Conservation (phyloP, 2,888 invertebrate species). For the Melanargia galathea region DNA sequence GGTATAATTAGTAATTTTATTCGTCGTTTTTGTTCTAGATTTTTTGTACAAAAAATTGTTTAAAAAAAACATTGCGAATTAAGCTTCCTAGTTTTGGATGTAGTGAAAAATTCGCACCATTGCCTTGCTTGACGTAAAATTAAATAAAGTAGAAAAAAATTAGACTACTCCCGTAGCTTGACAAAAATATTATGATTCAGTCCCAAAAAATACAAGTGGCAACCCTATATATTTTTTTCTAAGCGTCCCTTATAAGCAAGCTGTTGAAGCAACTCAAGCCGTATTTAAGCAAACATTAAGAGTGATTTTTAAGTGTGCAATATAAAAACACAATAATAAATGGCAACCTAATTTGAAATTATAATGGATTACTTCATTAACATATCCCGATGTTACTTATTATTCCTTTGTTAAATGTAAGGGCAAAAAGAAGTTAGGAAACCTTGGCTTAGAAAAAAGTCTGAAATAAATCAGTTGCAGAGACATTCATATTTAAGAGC, state of each 20-base stretch:
- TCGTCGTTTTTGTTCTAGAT: too few species aligned
- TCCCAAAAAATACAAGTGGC: neutral
- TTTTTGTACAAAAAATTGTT: too few species aligned
- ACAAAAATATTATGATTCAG: neutral
- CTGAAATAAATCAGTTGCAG: too few species aligned
- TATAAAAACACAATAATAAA: slow-evolving; percentile 14
- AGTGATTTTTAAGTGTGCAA: slow-evolving; percentile 17
- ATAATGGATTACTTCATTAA: slow-evolving; percentile 33
- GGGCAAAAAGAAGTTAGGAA: neutral
- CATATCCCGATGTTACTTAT: slow-evolving; percentile 20
- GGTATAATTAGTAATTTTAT: too few species aligned
- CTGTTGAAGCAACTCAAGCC: slow-evolving; percentile 19
- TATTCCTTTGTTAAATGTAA: slow-evolving; percentile 31
- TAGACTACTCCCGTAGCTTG: neutral
- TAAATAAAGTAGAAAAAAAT: neutral
- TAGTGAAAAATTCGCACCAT: too few species aligned
- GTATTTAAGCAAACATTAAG: slow-evolving; percentile 6
- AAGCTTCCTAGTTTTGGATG: too few species aligned
- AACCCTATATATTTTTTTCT: slow-evolving; percentile 7
- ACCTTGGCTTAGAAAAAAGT: neutral
- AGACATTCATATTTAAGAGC: too few species aligned
- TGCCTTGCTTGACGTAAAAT: too few species aligned
- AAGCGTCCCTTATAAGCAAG: neutral
- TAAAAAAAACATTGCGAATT: too few species aligned
- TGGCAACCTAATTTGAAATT: slow-evolving; percentile 34